Evolutionary conservation across 2,113 vertebrate species (phyloP), one percentile per base, ranked within the genome.

Genomic region (Pseudois nayaur): DNA sequence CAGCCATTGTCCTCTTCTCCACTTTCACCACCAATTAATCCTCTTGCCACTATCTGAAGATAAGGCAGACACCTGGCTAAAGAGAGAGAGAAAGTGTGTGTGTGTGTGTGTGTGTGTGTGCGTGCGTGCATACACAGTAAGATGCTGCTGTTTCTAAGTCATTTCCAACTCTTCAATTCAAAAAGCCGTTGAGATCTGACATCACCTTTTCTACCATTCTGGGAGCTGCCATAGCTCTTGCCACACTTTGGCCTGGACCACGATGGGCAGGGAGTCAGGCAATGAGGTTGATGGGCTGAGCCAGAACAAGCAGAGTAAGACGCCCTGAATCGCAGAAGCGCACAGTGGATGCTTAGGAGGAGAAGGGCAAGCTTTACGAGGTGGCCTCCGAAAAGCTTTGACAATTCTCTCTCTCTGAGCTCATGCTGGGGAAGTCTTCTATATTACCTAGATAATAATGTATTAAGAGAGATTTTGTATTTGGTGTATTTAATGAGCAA

Each of bases 401-500:
- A 95, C 93, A 92, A 19, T 52, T 88, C 60, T 94, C 88, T 91
- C 93, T 43, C 88, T 91, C 93, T 43, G 87, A 64, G 86, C 86
- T 81, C 94, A 29, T 96, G 31, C 57, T 6, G 76, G 86, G 60
- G 94, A 92, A 94, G 89, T 29, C 89, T 82, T 82, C 94, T 82
- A 33, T 95, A 91, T 90, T 79, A 91, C 45, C 93, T 87, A 96
- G 97, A 97, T 87, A 95, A 98, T 94, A 55, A 62, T 87, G 96
- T 62, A 96, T 33, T 91, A 96, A 95, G 95, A 89, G 84, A 98
- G 97, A 95, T 94, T 83, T 97, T 97, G 91, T 91, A 94, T 95
- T 94, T 98, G 94, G 88, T 97, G 98, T 97, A 98, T 97, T 97
- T 84, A 98, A 98, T 92, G 97, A 98, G 91, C 91, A 97, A 98